Base-by-base conservation (phyloP, 2,797 vertebrate species). In the Threskiornis aethiopicus region DNA sequence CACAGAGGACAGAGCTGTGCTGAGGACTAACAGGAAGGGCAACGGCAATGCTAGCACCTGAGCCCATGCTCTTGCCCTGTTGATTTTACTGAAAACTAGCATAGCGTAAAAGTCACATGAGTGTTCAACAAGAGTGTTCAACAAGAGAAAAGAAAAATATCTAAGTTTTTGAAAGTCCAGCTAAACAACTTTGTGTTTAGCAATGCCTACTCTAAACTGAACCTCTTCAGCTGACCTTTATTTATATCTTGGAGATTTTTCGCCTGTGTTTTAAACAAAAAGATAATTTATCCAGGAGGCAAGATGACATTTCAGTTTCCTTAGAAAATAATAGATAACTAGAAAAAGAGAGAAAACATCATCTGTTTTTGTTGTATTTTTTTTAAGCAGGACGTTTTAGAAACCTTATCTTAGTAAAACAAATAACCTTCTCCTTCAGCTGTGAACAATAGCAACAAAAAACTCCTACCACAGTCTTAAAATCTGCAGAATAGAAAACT, bases 401-500 rank as follows among this genome's bases (percentile, higher is more conserved):
- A 96, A 97, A 97, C 69, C 88, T 97, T 97, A 97, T 97, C 95
- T 96, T 95, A 88, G 95, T 91, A 97, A 97, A 97, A 97, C 93
- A 97, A 97, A 97, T 97, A 95, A 88, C 91, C 61, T 96, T 95
- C 95, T 96, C 82, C 93, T 96, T 97, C 80, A 94, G 78, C 91
- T 75, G 37, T 84, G 90, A 97, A 96, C 80, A 96, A 96, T 75
- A 77, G 67, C 51, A 95, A 86, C 66, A 93, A 79, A 89, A 95
- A 96, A 37, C 22, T 92, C 70, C 16, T 67, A 93, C 84, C 18
- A 77, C 28, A 87, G 54, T 35, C 55, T 84, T 94, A 88, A 92
- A 94, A 86, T 73, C 67, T 54, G 24, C 35, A 83, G 90, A 95
- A 95, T 47, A 93, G 76, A 89, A 94, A 90, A 58, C 26, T 86